A percentile compares a stretch with the other conserved stretches of the same genome.
These are phyloP conservation scores for Ptychoptera albimana DNA, from an alignment of 2,888 invertebrate species.

Conservation along the genomic window DNA sequence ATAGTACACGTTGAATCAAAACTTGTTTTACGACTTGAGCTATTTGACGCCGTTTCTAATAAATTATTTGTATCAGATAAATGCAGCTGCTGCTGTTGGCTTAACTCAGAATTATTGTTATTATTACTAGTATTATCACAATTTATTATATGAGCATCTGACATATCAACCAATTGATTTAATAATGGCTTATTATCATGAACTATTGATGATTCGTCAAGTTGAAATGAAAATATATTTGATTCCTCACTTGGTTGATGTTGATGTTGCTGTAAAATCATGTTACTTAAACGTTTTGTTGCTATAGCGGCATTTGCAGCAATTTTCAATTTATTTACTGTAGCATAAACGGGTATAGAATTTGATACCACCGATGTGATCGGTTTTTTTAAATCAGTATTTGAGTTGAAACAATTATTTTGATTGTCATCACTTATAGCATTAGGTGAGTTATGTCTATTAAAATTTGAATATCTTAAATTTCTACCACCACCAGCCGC, in stretches of 20 bases:
- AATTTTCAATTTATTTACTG: constrained; percentile 18
- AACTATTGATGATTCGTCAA: neutral
- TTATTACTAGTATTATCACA: neutral
- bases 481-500: no score
- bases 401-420: no score
- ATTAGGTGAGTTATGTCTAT: no score
- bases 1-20: constrained; percentile 31
- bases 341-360: constrained; percentile 20
- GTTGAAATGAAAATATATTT: neutral
- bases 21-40: constrained; percentile 29
- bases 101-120: neutral
- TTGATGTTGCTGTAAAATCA: neutral
- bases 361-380: no score
- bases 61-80: neutral
- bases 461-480: no score
- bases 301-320: no score
- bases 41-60: constrained; percentile 11
- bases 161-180: neutral
- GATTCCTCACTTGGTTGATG: neutral
- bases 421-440: no score
- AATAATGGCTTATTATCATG: neutral
- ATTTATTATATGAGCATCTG: neutral
- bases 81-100: neutral
- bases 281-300: no score
- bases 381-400: no score